Evolutionary conservation across 1,140 invertebrate genomes (phyloP), one percentile per base, ranked within the genome.

Genomic region (Teleogryllus occipitalis): DNA sequence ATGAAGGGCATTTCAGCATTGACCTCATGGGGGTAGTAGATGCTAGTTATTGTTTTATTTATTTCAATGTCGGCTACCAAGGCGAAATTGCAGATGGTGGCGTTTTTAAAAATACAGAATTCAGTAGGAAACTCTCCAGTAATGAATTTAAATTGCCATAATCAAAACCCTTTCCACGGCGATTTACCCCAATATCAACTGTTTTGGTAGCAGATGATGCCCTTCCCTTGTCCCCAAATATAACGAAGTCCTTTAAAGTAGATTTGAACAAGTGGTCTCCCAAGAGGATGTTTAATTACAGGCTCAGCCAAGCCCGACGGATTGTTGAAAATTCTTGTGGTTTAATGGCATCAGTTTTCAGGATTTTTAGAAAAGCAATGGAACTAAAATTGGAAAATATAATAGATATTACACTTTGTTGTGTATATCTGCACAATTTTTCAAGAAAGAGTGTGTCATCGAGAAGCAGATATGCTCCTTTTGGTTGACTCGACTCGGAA

Each of bases 331-430:
- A 75, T 75, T 27, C 2, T 8, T 75, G 27, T 75, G 75, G 75
- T 10, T 18, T 39, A 15, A 7, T 46, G 10, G 10, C 8, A 8
- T 22, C 75, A 14, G 75, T 75, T 22, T 46, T 75, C 7, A 46
- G 75, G 12, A 75, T 75, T 22, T 46, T 75, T 15, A 46, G 75
- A 46, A 75, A 75, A 12, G 21, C 75, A 75, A 75, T 75, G 8
- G 7, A 18, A 75, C 12, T 75, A 22, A 7, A 75, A n/a, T n/a
- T n/a, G n/a, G n/a, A n/a, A n/a, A n/a, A n/a, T n/a, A n/a, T n/a
- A n/a, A n/a, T n/a, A n/a, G n/a, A n/a, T n/a, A n/a, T n/a, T n/a
- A n/a, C n/a, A n/a, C n/a, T n/a, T n/a, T n/a, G n/a, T n/a, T n/a
- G n/a, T n/a, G n/a, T n/a, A n/a, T n/a, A 39, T 39, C 27, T 39